Evolutionary conservation across 1,140 invertebrate genomes (phyloP).

Genomic region (Spodoptera litura): DNA sequence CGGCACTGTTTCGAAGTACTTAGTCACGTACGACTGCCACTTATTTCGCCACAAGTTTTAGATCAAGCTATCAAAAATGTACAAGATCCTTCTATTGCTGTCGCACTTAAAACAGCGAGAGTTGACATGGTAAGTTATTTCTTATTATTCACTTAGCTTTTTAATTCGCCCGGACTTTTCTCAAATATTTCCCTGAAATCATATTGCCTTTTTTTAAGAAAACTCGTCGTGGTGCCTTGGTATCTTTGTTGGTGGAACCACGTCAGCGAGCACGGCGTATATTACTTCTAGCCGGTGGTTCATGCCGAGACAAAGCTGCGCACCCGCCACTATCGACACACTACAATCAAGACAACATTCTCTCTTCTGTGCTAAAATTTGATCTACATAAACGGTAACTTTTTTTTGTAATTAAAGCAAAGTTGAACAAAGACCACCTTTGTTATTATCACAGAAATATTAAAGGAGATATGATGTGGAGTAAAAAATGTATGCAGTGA

Average conservation of each 20-base stretch:
- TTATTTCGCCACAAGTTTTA: constrained; percentile 93
- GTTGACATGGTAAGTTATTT: constrained; percentile 89
- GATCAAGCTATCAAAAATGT: constrained; percentile 93
- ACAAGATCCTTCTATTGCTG: constrained; percentile 92
- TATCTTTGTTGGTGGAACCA: constrained; percentile 91
- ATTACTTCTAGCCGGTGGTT: constrained; percentile 96
- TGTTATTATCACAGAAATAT: no score
- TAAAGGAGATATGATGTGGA: no score
- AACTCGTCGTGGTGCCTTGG: constrained; percentile 90
- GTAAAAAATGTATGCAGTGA: no score
- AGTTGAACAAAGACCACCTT: neutral
- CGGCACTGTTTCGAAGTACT: constrained; percentile 96
- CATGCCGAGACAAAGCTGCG: constrained; percentile 91
- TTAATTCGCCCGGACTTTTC: no score
- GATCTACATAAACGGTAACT: constrained; percentile 91
- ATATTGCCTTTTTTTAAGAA: constrained; percentile 60
- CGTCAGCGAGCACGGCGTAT: constrained; percentile 94
- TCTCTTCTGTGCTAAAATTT: constrained; percentile 92
- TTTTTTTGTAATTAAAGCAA: neutral
- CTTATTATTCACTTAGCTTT: neutral
- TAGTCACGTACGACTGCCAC: constrained; percentile 93
- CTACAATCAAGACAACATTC: constrained; percentile 88
- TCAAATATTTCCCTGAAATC: neutral
- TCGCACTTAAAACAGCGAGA: constrained; percentile 93
- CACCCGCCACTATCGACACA: constrained; percentile 85